Evolutionary conservation across 2,888 invertebrate species (phyloP).

Genomic region (Rhyacophila evoluta): DNA sequence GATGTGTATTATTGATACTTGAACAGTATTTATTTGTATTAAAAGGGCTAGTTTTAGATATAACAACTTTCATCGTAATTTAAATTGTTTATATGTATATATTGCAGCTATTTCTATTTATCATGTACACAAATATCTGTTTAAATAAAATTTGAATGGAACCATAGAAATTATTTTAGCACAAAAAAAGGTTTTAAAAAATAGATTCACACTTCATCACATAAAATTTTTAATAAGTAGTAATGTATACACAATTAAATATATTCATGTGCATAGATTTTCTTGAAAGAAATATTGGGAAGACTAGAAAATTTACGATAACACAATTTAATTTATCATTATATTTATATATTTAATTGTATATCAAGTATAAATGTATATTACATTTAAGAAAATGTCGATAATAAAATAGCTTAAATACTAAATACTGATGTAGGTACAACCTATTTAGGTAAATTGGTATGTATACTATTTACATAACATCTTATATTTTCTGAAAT

Average conservation of each 20-base stretch:
- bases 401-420: constrained; percentile 28
- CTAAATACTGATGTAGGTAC: constrained; percentile 46
- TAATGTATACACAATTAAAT: background rate
- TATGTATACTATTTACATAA: constrained; percentile 21
- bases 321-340: constrained; percentile 6
- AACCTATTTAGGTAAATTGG: constrained; percentile 31
- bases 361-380: background rate
- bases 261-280: background rate
- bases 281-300: constrained; percentile 30
- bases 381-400: constrained; percentile 32
- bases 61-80: no score
- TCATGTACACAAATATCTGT: no score
- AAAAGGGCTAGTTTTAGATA: no score
- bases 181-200: background rate
- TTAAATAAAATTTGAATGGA: background rate
- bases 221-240: constrained; percentile 23
- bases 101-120: no score
- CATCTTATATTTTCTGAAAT: background rate
- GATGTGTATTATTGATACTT: no score
- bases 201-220: constrained; percentile 19
- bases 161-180: background rate
- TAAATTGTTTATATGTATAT: no score
- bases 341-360: no score
- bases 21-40: no score
- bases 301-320: constrained; percentile 39